phyloP scores from a whole-genome alignment of 2,888 invertebrate genomes.

The Scelioninae gen. 1 region DNA sequence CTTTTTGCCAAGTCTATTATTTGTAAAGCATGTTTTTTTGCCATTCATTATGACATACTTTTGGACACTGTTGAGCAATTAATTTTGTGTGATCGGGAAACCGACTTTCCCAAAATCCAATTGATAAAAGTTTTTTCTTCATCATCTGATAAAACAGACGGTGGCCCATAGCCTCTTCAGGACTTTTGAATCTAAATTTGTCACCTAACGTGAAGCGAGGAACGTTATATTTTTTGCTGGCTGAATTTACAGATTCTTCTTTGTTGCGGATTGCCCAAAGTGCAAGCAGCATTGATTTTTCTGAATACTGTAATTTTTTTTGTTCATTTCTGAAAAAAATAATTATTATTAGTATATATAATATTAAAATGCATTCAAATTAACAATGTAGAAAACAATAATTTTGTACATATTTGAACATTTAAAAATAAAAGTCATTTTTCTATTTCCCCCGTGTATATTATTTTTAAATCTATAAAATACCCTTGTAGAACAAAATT shows the following conservation, averaged over 20 bases:
- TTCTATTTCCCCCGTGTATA: no score
- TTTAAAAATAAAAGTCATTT: no score
- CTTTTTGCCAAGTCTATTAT: neutral
- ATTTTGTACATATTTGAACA: no score
- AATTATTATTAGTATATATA: no score
- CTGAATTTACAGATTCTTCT: neutral
- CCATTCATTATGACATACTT: constrained; percentile 22
- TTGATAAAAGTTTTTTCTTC: neutral
- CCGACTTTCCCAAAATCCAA: constrained; percentile 8
- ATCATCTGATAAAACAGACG: neutral
- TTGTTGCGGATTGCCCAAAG: neutral
- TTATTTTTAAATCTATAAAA: no score
- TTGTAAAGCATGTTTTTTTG: constrained; percentile 21
- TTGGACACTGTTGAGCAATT: constrained; percentile 15
- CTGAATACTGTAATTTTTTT: constrained; percentile 5
- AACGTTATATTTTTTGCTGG: constrained; percentile 2
- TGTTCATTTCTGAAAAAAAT: neutral
- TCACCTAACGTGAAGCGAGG: neutral
- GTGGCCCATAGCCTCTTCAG: neutral
- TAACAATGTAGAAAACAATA: no score
- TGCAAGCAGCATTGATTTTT: neutral
- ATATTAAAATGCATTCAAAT: no score
- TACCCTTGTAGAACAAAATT: no score
- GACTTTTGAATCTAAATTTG: constrained; percentile 1
- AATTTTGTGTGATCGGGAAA: constrained; percentile 12